Conservation (phyloP, 2,888 invertebrate species). For the Thymelicus acteon region DNA sequence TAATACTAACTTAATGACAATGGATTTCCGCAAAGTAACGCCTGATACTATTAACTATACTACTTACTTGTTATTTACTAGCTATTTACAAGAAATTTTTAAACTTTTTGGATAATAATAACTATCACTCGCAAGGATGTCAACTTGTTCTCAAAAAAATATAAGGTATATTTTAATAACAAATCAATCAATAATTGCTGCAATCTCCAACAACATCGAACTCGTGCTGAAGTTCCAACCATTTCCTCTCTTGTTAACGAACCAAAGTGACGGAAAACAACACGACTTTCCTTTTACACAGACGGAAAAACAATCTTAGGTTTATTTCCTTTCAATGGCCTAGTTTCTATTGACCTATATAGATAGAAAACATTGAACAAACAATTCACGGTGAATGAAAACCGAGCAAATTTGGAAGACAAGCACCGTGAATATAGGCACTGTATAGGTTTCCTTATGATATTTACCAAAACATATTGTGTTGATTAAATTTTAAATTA, state of each 20-base stretch:
- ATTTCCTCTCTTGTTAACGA: conserved; percentile 10
- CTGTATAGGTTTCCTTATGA: background rate
- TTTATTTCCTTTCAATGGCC: conserved; percentile 40
- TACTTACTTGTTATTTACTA: no score
- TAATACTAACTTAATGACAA: no score
- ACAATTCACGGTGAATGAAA: conserved; percentile 39
- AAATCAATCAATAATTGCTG: background rate
- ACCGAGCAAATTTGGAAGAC: conserved; percentile 19
- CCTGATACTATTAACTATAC: no score
- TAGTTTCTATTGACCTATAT: conserved; percentile 40
- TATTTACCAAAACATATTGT: background rate
- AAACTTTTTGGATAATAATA: no score
- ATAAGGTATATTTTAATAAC: no score
- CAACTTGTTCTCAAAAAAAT: no score
- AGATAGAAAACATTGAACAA: conserved; percentile 37
- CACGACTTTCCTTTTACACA: conserved; percentile 50
- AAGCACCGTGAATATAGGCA: conserved; percentile 14
- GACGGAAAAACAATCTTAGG: conserved; percentile 37
- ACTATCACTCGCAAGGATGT: conserved; percentile 44
- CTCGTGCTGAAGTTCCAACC: background rate
- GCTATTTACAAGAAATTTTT: no score
- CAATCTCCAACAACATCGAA: background rate
- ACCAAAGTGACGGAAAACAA: conserved; percentile 24
- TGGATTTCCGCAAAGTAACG: no score
- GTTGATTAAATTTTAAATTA: no score